Percentiles rank a stretch among this genome's conserved stretches.
Evolutionary conservation across 2,888 invertebrate species (phyloP).

Genomic region (Harmothoe impar): DNA sequence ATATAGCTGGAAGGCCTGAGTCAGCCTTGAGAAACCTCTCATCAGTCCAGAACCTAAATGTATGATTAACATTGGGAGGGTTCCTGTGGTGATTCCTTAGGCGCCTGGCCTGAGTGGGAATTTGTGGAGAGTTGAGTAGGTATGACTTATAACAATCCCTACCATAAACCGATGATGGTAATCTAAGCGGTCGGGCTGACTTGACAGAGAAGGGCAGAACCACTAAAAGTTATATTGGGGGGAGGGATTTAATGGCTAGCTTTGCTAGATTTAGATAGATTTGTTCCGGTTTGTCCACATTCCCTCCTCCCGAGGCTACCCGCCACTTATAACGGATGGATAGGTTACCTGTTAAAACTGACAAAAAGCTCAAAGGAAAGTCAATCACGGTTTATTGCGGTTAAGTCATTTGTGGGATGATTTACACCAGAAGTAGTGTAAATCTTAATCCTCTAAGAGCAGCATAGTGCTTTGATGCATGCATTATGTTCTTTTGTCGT

Average conservation of each 20-base stretch:
- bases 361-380: not conserved
- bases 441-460: too few relatives aligned
- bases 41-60: not conserved
- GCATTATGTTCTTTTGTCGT: too few relatives aligned
- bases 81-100: not conserved
- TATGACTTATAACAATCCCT: not conserved
- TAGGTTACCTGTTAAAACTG: not conserved
- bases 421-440: not conserved
- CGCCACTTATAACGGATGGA: not conserved
- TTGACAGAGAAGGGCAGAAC: not conserved
- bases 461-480: too few relatives aligned
- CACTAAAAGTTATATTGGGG: not conserved
- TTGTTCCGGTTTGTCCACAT: not conserved
- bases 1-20: not conserved
- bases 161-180: conserved; percentile 30
- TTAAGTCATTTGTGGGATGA: not conserved
- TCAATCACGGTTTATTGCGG: not conserved
- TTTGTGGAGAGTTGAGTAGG: not conserved
- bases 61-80: not conserved
- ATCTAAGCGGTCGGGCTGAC: not conserved
- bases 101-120: not conserved
- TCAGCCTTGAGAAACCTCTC: not conserved
- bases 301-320: not conserved
- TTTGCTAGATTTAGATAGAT: not conserved
- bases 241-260: not conserved